Percentiles rank a stretch among this genome's conserved stretches.
Evolutionary conservation across 2,888 invertebrate genomes (phyloP).

Genomic region (Rhopalosiphum nymphaeae): DNA sequence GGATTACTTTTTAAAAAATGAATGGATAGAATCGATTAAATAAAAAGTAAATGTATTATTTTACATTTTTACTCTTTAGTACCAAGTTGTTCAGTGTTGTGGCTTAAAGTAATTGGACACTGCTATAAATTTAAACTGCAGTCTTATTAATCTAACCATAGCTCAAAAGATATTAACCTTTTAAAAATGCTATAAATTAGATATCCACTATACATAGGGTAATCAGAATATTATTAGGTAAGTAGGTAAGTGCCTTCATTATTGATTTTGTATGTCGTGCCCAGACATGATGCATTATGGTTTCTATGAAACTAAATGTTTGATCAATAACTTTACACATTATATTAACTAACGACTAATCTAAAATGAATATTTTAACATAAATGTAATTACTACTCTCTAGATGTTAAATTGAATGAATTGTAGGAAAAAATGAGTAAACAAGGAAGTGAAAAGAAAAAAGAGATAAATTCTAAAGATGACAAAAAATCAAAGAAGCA

Average conservation of each 20-base stretch:
- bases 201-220: not conserved
- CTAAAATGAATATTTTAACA: not conserved
- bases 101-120: not conserved
- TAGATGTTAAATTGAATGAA: not conserved
- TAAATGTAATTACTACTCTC: not conserved
- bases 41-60: not conserved
- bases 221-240: not conserved
- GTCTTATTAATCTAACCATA: not conserved
- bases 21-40: not conserved
- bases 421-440: conserved; percentile 48
- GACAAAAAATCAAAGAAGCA: conserved; percentile 66
- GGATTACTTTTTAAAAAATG: no score
- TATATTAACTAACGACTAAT: not conserved
- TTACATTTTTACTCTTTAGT: not conserved
- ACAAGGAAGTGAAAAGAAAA: conserved; percentile 56
- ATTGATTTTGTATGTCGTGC: not conserved
- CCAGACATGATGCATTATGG: not conserved
- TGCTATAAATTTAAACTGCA: not conserved
- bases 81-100: not conserved
- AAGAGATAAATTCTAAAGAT: conserved; percentile 49
- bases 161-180: not conserved
- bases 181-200: not conserved
- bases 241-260: not conserved
- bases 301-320: not conserved
- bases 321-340: not conserved